Evolutionary conservation across 2,113 vertebrate species (phyloP), one percentile per base, ranked within the genome.

Genomic region (Epinephelus fuscoguttatus): DNA sequence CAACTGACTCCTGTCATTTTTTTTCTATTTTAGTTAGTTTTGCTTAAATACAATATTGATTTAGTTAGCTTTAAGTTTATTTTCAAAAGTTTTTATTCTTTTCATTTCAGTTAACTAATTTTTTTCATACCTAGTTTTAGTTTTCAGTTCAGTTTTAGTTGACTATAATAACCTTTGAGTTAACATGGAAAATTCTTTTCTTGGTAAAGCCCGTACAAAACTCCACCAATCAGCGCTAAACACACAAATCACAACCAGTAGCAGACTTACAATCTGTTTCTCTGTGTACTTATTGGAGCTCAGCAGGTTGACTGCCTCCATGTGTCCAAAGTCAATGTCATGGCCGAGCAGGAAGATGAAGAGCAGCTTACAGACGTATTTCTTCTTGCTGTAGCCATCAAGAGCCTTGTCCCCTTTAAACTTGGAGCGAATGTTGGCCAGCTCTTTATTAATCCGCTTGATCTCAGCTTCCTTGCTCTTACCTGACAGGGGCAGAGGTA

Each of bases 201-300:
- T 21, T n/a, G 37, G 21, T 61, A 61, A 14, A 33, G 25, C 25
- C 17, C 4, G 4, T 42, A 40, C 33, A 42, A 64, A 42, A 42
- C 12, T 42, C 62, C 12, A 64, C 42, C 33, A n/a, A 45, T 45
- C 62, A 14, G 12, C 14, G 13, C 12, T 49, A 14, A 14, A 49
- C 60, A 62, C 18, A 80, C 4, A 27, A 1, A 42, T 27, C 4
- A 60, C 4, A 57, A 56, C 0, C 4, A 11, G 10, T 15, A 17
- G 3, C 42, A 4, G 33, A 96, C 97, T 96, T 94, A 98, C 97
- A 37, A 98, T 98, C 91, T 98, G 97, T 89, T 98, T 98, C 92
- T 98, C 97, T 0, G 97, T 98, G 94, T 98, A 98, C 84, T 98
- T 98, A 90, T 98, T 98, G 89, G 97, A 98, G 90, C 97, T 98